Evolutionary conservation across 2,888 invertebrate genomes (phyloP), one percentile per base, ranked within the genome.

Genomic region (Drosophila cognata): DNA sequence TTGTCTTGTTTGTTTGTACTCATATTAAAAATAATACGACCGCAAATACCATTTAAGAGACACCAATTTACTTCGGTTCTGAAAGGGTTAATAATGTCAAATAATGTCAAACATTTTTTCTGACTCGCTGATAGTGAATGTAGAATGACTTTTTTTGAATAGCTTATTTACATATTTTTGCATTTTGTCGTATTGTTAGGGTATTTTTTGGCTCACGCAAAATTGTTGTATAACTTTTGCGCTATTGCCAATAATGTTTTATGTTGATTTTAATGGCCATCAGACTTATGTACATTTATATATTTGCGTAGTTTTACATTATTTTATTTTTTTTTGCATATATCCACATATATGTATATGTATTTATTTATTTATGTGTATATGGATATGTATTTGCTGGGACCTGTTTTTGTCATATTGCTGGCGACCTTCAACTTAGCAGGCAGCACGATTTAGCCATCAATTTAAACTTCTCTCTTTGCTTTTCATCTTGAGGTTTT

Each of bases 391-490:
- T 53, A 10, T 29, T 43, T 55, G 62, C 51, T 21, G 41, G 11
- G 36, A 29, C 57, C 33, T 53, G 56, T 64, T 56, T 51, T n/a
- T 56, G 36, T 33, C 64, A 69, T 57, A 55, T 38, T 53, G 56
- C 29, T 48, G 51, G 43, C 66, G 70, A 65, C 88, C 85, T 88
- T 87, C 85, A 85, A 74, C 74, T 75, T 62, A 31, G 52, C 66
- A 35, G 58, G 21, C 73, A 56, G 60, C 88, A 80, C 81, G 76
- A 80, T 63, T 82, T 67, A 43, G 69, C 65, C 76, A 82, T 87
- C 77, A 82, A 59, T 71, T 79, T 82, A 66, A 67, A 60, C 60
- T 68, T 62, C 46, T 48, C 21, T 36, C 29, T n/a, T 33, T 28
- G 28, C 5, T 43, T 51, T 53, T 66, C 63, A 48, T 62, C 60